phyloP scores from a whole-genome alignment of 1,140 invertebrate species.

The Hylaeus anthracinus region DNA sequence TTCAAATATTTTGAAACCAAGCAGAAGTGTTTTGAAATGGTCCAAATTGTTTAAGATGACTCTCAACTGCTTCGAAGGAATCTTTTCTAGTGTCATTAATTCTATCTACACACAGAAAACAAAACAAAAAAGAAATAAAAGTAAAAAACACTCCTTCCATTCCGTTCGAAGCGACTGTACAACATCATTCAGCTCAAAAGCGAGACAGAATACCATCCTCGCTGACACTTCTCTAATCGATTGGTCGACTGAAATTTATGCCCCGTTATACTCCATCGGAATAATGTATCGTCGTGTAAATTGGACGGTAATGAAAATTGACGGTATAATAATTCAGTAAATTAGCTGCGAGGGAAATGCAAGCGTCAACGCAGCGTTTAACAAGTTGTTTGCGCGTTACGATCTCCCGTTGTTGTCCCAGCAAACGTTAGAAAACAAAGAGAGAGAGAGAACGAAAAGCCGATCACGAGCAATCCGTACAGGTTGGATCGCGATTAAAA shows the following conservation, averaged over 20 bases:
- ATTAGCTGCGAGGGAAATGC: not conserved
- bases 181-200: too few relatives aligned
- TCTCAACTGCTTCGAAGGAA: too few relatives aligned
- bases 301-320: slow-evolving; percentile 48
- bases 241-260: slow-evolving; percentile 34
- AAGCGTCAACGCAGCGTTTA: not conserved
- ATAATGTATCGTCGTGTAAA: slow-evolving; percentile 39
- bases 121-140: too few relatives aligned
- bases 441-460: too few relatives aligned
- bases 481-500: slow-evolving; percentile 18
- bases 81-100: too few relatives aligned
- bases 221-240: slow-evolving; percentile 22
- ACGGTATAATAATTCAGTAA: slow-evolving; percentile 49
- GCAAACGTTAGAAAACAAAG: not conserved
- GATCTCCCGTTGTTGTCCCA: not conserved
- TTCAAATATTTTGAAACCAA: too few relatives aligned
- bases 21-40: too few relatives aligned
- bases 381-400: slow-evolving; percentile 7
- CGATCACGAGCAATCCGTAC: not conserved
- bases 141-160: too few relatives aligned
- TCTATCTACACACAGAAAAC: too few relatives aligned
- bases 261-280: slow-evolving; percentile 33
- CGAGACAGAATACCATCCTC: not conserved
- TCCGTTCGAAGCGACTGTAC: too few relatives aligned
- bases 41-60: too few relatives aligned